Base-by-base conservation (phyloP, 2,888 invertebrate species). In the Andrena hattorfiana region DNA sequence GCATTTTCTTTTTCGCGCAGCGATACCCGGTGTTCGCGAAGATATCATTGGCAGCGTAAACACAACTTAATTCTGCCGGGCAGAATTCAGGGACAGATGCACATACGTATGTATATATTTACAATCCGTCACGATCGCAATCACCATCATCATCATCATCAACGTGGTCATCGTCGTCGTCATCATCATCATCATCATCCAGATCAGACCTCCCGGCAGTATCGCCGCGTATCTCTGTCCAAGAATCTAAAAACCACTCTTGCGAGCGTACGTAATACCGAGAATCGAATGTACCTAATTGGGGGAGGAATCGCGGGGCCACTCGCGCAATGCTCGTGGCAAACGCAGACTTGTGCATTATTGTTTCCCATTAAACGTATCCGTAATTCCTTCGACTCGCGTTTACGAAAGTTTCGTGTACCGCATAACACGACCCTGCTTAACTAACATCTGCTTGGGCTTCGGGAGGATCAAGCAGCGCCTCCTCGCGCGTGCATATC, bases 141-240 rank as follows among this genome's bases (percentile, higher is more conserved):
- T 85, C 59, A 77, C 75, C 85, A 84, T 80, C 87, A 42, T 60
- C 74, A 64, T 87, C 84, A 64, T 60, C 84, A 72, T 85, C 42
- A 42, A 42, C 42, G 42, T 42, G 42, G 42, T 42, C 86, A 84
- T 85, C 84, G 76, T 85, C 74, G 60, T 83, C 87, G 84, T 85
- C 85, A 69, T 77, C 77, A 74, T 71, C 83, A 83, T 84, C 70
- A 67, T 69, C 69, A 72, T 81, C 81, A 85, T 86, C 86, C 87
- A 88, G 88, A 88, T 87, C 88, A 71, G 77, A 83, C 76, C 87
- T 79, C 81, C 77, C 63, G 88, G 83, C 83, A 78, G 75, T 48
- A 56, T n/a, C n/a, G n/a, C n/a, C 70, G 67, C 73, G 62, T 85
- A 88, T 87, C 88, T 87, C 69, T 77, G 72, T 74, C 20, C 51